phyloP scores from a whole-genome alignment of 2,797 vertebrate genomes.

The Ambastaia sidthimunki region DNA sequence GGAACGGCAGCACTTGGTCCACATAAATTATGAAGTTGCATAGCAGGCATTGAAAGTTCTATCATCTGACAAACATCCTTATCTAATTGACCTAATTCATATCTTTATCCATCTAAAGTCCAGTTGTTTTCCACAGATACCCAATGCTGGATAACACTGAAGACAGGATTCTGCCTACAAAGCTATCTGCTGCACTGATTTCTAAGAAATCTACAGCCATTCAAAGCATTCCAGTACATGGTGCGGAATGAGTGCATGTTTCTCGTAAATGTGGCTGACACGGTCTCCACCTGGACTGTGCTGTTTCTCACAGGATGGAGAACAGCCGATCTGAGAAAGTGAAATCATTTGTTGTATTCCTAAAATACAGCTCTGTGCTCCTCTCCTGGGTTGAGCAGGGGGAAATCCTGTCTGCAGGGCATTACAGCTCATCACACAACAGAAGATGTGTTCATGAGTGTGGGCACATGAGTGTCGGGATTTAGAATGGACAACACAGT shows the following conservation, averaged over 20 bases:
- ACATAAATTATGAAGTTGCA: background rate
- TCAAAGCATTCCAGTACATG: conserved; percentile 1
- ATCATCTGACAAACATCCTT: background rate
- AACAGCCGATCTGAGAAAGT: background rate
- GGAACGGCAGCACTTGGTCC: background rate
- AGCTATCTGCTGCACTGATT: background rate
- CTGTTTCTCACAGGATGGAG: conserved; percentile 3
- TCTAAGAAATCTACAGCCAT: background rate
- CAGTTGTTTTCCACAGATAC: background rate
- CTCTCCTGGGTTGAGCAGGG: background rate
- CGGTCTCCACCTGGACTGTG: conserved; percentile 17
- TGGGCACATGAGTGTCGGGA: background rate
- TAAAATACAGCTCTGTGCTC: conserved; percentile 23
- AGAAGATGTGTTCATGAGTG: conserved; percentile 35
- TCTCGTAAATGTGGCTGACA: conserved; percentile 20
- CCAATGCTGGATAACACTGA: background rate
- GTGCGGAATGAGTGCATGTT: background rate
- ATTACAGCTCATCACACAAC: conserved; percentile 8
- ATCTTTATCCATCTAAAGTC: background rate
- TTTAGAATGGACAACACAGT: conserved; percentile 10
- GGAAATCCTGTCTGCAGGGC: conserved; percentile 10
- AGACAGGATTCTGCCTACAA: background rate
- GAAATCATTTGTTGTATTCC: conserved; percentile 3
- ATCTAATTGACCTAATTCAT: conserved; percentile 1
- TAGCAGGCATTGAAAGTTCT: background rate